phyloP scores from a whole-genome alignment of 2,888 invertebrate species.

The Imbricaverruca yamaguchii region DNA sequence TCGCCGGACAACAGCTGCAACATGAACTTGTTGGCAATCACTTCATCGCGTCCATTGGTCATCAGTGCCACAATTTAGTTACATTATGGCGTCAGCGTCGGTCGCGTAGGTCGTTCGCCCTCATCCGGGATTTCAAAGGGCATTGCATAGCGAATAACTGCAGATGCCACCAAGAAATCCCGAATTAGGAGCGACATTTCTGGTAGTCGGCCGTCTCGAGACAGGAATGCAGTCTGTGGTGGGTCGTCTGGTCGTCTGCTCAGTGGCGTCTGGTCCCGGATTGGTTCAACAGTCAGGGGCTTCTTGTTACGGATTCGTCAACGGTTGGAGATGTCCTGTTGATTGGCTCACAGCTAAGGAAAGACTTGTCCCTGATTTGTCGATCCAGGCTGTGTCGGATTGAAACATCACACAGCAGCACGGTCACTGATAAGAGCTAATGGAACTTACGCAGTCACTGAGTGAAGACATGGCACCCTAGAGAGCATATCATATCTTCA shows the following conservation, averaged over 20 bases:
- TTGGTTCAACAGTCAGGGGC: background rate
- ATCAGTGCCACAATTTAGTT: too few relatives aligned
- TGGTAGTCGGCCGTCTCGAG: background rate
- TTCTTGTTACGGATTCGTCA: background rate
- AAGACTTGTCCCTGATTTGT: background rate
- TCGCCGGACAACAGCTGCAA: too few relatives aligned
- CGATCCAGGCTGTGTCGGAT: too few relatives aligned
- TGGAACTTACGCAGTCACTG: too few relatives aligned
- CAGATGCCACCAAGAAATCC: background rate
- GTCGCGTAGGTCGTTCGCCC: background rate
- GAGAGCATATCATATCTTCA: too few relatives aligned
- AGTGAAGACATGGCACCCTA: too few relatives aligned
- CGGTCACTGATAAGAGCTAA: too few relatives aligned
- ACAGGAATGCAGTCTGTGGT: background rate
- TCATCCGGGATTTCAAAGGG: conserved; percentile 15
- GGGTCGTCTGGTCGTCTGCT: background rate
- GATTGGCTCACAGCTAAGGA: background rate
- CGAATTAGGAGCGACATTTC: background rate
- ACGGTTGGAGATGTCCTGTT: background rate
- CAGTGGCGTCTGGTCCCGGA: background rate
- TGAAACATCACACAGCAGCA: too few relatives aligned
- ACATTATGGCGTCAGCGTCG: background rate
- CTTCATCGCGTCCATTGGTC: too few relatives aligned
- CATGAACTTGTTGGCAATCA: too few relatives aligned
- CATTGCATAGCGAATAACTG: background rate